Conservation (phyloP, 2,797 vertebrate species). For the Chaetophractus vellerosus region DNA sequence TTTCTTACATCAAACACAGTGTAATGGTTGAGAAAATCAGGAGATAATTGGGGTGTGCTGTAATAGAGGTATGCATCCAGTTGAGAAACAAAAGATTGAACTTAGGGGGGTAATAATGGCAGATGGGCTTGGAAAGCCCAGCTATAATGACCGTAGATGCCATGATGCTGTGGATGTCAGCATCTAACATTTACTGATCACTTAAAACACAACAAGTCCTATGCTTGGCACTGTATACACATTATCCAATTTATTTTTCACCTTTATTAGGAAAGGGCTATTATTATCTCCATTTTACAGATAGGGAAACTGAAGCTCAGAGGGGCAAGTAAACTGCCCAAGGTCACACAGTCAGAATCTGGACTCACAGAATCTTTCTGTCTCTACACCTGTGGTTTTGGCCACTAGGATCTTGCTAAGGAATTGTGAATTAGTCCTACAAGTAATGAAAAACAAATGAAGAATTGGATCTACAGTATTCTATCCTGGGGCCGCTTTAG, state of each 20-base stretch:
- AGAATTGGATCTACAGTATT: conserved; percentile 61
- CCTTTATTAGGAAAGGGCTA: background rate
- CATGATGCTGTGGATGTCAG: background rate
- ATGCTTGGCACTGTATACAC: no score
- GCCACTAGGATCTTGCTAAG: conserved; percentile 79
- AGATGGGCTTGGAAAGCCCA: conserved; percentile 7
- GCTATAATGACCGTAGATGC: background rate
- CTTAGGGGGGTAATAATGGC: background rate
- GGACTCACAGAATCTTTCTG: conserved; percentile 36
- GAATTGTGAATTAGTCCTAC: conserved; percentile 72
- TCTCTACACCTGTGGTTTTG: conserved; percentile 72
- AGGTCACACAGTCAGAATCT: conserved; percentile 26
- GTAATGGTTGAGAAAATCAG: background rate
- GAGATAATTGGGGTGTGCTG: background rate
- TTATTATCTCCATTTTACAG: conserved; percentile 1
- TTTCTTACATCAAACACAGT: conserved; percentile 51
- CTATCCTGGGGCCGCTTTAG: no score
- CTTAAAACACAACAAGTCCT: background rate
- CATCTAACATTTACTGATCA: background rate
- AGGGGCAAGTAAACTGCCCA: conserved; percentile 22
- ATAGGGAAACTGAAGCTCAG: conserved; percentile 56
- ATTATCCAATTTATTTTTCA: background rate
- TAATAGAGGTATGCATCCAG: background rate
- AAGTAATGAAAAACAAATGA: conserved; percentile 81
- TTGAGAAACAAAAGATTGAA: background rate